Base-by-base conservation (phyloP, 1,140 invertebrate genomes). In the Ceratina australensis region DNA sequence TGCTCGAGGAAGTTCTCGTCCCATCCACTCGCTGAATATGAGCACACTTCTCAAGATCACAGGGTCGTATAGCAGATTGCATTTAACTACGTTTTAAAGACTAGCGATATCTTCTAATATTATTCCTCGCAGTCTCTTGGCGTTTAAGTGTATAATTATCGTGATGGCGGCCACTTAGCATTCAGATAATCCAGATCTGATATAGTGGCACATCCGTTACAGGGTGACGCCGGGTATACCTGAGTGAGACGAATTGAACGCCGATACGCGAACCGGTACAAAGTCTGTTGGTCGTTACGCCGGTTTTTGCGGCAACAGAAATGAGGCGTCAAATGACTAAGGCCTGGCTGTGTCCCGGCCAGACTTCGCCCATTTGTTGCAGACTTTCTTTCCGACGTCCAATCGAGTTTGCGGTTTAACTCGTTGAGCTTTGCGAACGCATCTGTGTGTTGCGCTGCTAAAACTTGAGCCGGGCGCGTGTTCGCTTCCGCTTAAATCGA, bases 291-390 rank as follows among this genome's bases (percentile, higher is more conserved):
- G 84, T 87, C 87, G 82, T 88, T 88, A 88, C 75, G 77, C 68
- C 57, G 78, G 69, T 88, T 88, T 87, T 87, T 87, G 79, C 79
- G 72, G 78, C 74, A 79, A 72, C 84, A 87, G 81, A 88, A 88
- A 88, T 88, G 87, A 88, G 86, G 86, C 86, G 85, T 88, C 86
- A 88, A 88, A 88, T 87, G 86, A 88, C 86, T 84, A 77, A 85
- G 80, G 81, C 69, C 77, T 69, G 81, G 78, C 47, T 63, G 69
- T 84, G 87, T 87, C 87, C 72, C 72, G 60, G 33, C 57, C 87
- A 88, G 86, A 88, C 83, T 87, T 87, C 81, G 75, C 72, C 85
- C 86, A 88, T 88, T 88, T 87, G 87, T 88, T 88, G 81, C 86
- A 81, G 80, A 86, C 78, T 88, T 88, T 87, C 81, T 88, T 87